Percentiles rank a stretch among this genome's conserved stretches.
These are phyloP conservation scores for Grammomys surdaster DNA, from an alignment of 2,113 vertebrate genomes.

Conservation along the genomic window DNA sequence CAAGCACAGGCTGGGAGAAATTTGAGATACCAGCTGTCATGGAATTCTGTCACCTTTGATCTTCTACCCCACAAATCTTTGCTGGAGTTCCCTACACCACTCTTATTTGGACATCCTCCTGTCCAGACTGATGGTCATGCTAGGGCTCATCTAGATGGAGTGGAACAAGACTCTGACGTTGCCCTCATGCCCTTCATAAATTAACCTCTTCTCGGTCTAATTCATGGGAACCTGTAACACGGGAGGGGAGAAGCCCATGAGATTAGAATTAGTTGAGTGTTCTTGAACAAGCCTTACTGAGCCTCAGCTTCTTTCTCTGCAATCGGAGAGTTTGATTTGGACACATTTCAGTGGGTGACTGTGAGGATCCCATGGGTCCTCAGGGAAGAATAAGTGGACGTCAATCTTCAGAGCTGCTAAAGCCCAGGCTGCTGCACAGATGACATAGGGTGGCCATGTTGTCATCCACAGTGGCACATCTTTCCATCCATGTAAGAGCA, in stretches of 20 bases:
- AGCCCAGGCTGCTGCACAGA: not conserved
- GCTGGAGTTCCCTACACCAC: rapidly evolving
- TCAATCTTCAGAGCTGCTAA: not conserved
- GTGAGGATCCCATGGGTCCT: not conserved
- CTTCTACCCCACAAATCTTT: not conserved
- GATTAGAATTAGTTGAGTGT: not conserved
- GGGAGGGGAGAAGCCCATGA: not conserved
- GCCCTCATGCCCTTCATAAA: not conserved
- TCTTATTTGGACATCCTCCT: not conserved
- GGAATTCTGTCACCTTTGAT: not conserved
- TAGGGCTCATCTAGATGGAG: not conserved
- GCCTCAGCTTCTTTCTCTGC: not conserved
- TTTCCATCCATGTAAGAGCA: not conserved
- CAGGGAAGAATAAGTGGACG: too few relatives aligned
- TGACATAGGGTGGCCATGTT: rapidly evolving
- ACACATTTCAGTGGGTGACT: not conserved
- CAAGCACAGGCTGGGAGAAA: not conserved
- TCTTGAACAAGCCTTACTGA: not conserved
- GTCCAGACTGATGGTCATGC: not conserved
- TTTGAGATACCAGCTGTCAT: too few relatives aligned
- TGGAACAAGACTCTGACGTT: not conserved
- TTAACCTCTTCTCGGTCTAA: not conserved
- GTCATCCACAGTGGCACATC: not conserved
- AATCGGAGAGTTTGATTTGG: not conserved
- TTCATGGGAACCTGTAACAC: not conserved